phyloP scores from a whole-genome alignment of 2,888 invertebrate genomes.

The Pseudococcus viburni region DNA sequence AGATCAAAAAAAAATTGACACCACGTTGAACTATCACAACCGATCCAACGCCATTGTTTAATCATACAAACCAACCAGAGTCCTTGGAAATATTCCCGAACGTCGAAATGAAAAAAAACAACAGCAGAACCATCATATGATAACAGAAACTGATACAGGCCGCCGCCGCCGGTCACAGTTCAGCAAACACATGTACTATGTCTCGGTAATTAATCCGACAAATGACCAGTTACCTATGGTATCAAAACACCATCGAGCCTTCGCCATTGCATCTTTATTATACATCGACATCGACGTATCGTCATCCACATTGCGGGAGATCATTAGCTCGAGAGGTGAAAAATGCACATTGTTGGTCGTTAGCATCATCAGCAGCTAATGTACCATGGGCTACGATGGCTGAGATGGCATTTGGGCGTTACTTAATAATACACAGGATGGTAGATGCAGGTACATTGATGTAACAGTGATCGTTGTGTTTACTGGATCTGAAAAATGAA shows the following conservation, averaged over 20 bases:
- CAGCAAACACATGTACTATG: constrained; percentile 2
- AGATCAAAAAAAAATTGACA: background rate
- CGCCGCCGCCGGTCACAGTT: background rate
- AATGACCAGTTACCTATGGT: constrained; percentile 22
- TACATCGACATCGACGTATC: background rate
- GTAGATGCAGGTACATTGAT: too few relatives aligned
- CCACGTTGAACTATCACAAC: background rate
- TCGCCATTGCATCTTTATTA: constrained; percentile 1
- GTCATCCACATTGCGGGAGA: background rate
- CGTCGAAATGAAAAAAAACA: background rate
- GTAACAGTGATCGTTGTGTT: too few relatives aligned
- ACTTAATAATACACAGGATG: background rate
- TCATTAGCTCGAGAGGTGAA: background rate
- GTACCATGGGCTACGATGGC: background rate
- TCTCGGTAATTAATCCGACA: constrained; percentile 34
- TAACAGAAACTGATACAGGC: background rate
- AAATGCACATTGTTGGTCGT: too few relatives aligned
- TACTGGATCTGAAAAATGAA: too few relatives aligned
- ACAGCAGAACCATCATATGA: background rate
- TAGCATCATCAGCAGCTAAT: background rate
- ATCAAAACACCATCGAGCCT: constrained; percentile 6
- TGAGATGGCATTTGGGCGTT: constrained; percentile 18
- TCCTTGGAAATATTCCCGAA: constrained; percentile 6
- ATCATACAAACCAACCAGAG: constrained; percentile 4
- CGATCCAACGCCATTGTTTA: constrained; percentile 1